A percentile compares a stretch with the other conserved stretches of the same genome.
Evolutionary conservation across 2,797 vertebrate genomes (phyloP).

Genomic region (Pelobates cultripes): DNA sequence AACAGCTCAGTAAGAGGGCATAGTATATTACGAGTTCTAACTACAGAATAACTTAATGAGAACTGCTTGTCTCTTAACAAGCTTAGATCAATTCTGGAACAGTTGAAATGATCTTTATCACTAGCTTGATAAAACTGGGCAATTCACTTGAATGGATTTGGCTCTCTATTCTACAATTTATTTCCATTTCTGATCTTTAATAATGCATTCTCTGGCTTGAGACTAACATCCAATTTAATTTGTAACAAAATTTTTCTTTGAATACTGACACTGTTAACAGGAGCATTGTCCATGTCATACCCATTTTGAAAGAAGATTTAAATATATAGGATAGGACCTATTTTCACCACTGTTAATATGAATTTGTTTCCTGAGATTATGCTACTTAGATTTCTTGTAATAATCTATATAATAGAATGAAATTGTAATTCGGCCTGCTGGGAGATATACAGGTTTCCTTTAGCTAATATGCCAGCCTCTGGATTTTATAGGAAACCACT

Average conservation of each 20-base stretch:
- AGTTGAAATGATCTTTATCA: background rate
- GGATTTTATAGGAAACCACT: background rate
- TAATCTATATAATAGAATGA: background rate
- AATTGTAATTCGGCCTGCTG: conserved; percentile 2
- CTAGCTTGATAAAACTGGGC: background rate
- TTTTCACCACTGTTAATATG: conserved; percentile 8
- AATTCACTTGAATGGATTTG: background rate
- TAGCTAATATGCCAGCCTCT: background rate
- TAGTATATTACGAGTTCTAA: too few relatives aligned
- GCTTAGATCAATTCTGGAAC: background rate
- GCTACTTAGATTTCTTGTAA: conserved; percentile 4
- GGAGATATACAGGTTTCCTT: background rate
- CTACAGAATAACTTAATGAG: too few relatives aligned
- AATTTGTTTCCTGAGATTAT: conserved; percentile 2
- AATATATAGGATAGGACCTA: background rate
- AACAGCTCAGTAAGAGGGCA: too few relatives aligned
- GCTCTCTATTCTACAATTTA: background rate
- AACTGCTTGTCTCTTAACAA: too few relatives aligned
- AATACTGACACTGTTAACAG: background rate
- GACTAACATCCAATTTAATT: conserved; percentile 10
- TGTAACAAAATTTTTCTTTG: too few relatives aligned
- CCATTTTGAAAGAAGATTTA: background rate
- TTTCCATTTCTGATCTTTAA: background rate
- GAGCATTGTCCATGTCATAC: background rate
- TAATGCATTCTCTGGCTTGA: background rate